Percentiles rank a stretch among this genome's conserved stretches.
phyloP scores from a whole-genome alignment of 1,140 invertebrate genomes.

The Zeugodacus cucurbitae region DNA sequence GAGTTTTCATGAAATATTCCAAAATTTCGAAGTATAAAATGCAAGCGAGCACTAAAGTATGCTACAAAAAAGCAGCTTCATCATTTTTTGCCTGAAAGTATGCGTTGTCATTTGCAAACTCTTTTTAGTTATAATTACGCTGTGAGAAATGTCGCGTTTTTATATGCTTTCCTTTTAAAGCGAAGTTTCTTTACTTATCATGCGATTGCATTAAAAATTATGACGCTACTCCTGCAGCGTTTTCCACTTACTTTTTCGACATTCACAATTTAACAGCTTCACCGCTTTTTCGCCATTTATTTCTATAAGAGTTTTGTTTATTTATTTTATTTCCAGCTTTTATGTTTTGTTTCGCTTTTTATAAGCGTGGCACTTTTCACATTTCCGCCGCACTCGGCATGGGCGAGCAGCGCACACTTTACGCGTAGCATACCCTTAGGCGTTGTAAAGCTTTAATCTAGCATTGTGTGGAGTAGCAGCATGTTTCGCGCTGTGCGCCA shows the following conservation, averaged over 20 bases:
- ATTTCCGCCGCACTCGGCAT: neutral
- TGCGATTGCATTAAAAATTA: neutral
- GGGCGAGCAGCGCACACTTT: neutral
- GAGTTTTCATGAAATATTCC: too few relatives aligned
- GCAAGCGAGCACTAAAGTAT: neutral
- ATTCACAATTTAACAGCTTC: neutral
- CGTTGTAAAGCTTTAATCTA: neutral
- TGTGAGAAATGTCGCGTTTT: neutral
- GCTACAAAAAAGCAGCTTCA: neutral
- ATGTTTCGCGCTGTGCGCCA: neutral
- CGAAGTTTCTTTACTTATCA: neutral
- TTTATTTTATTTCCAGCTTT: neutral
- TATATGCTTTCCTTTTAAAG: neutral
- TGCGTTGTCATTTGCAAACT: neutral
- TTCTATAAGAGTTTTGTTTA: neutral
- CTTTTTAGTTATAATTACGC: neutral
- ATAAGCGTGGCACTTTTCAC: neutral
- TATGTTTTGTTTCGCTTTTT: neutral
- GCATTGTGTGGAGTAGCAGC: too few relatives aligned
- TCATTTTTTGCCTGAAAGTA: neutral
- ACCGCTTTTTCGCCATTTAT: neutral
- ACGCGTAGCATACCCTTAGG: constrained; percentile 14
- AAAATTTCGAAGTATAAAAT: too few relatives aligned
- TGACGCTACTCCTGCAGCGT: neutral
- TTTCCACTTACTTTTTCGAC: neutral